Conservation (phyloP, 2,113 vertebrate genomes). For the Pluvialis apricaria region DNA sequence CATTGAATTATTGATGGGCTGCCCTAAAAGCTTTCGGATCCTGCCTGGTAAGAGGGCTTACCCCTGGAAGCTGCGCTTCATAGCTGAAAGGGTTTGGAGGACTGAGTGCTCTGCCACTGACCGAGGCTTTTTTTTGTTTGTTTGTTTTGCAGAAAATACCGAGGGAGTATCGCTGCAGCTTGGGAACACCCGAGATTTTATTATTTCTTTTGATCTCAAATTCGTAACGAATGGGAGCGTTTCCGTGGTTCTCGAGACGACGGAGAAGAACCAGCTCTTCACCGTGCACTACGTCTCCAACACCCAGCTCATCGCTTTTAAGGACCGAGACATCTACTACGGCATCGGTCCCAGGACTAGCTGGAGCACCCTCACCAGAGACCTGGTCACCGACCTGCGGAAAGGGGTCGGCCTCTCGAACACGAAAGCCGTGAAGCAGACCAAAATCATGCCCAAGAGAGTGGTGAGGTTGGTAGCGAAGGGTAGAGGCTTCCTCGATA, state of each 20-base stretch:
- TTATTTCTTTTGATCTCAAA: slow-evolving; percentile 92
- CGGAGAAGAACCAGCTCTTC: slow-evolving; percentile 88
- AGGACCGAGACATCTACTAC: slow-evolving; percentile 87
- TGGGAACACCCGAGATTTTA: slow-evolving; percentile 91
- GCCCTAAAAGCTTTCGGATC: neutral
- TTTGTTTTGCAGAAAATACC: slow-evolving; percentile 76
- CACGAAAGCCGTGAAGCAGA: slow-evolving; percentile 95
- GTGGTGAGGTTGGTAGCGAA: slow-evolving; percentile 82
- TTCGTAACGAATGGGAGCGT: slow-evolving; percentile 89
- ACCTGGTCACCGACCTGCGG: slow-evolving; percentile 92
- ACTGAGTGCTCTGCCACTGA: neutral
- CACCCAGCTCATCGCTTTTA: slow-evolving; percentile 86
- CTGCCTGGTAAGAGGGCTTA: neutral
- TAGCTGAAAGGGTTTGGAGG: accelerated
- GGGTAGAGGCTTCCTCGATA: slow-evolving; percentile 89
- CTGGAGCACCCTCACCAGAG: slow-evolving; percentile 94
- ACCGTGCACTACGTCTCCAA: slow-evolving; percentile 89
- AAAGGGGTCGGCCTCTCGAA: slow-evolving; percentile 96
- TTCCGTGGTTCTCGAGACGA: slow-evolving; percentile 91
- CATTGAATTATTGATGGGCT: neutral
- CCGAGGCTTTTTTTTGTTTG: neutral
- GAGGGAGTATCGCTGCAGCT: slow-evolving; percentile 89
- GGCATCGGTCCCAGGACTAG: slow-evolving; percentile 82
- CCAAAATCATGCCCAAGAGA: slow-evolving; percentile 91
- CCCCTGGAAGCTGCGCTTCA: accelerated